Conservation (phyloP, 2,113 vertebrate genomes). For the Catharus fuscescens region DNA sequence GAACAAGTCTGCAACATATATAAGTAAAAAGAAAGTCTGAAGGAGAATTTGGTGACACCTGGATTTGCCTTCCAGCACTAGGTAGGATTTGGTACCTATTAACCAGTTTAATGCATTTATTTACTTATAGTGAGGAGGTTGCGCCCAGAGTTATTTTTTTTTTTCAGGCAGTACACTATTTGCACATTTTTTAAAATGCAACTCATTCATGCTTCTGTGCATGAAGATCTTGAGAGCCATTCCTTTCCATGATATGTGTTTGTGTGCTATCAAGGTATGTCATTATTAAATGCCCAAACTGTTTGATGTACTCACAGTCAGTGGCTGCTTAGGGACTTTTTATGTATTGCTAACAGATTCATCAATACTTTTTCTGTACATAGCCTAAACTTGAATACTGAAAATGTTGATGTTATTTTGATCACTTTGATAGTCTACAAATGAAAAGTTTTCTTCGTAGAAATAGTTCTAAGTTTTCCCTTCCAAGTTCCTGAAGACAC, state of each 20-base stretch:
- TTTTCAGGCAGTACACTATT: neutral
- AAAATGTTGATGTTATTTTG: neutral
- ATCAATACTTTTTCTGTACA: neutral
- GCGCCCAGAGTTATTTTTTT: neutral
- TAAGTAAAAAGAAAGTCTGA: neutral
- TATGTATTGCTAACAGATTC: neutral
- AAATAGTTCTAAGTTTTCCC: neutral
- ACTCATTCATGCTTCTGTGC: neutral
- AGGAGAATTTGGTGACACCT: neutral
- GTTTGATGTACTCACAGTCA: rapidly evolving
- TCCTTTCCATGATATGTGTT: neutral
- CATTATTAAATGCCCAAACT: neutral
- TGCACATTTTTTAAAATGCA: neutral
- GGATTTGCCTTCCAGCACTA: neutral
- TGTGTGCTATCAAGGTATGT: neutral
- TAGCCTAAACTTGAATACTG: neutral
- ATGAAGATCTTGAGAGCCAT: neutral
- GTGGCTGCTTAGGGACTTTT: neutral
- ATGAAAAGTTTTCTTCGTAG: neutral
- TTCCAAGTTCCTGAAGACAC: neutral
- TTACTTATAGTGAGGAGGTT: neutral
- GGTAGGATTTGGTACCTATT: neutral
- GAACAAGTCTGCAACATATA: rapidly evolving
- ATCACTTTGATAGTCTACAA: neutral
- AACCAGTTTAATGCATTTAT: neutral